A percentile compares a stretch with the other conserved stretches of the same genome.
phyloP scores from a whole-genome alignment of 1,140 invertebrate species.

The Paralvinella palmiformis region DNA sequence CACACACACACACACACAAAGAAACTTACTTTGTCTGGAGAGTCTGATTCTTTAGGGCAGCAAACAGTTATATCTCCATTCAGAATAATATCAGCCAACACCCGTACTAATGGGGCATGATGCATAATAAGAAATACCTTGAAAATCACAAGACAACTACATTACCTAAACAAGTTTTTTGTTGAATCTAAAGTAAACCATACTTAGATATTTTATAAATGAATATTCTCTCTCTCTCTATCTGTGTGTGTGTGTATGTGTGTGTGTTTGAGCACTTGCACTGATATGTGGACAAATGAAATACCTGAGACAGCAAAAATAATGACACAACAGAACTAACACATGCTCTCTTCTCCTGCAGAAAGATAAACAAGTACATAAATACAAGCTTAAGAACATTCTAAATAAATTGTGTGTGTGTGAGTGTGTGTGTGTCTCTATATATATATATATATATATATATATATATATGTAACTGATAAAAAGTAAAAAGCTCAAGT shows the following conservation, averaged over 20 bases:
- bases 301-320: constrained; percentile 82
- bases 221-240: neutral
- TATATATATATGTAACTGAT: no score
- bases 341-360: constrained; percentile 54
- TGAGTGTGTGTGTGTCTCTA: no score
- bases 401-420: no score
- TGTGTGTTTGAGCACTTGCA: neutral
- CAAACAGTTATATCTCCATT: constrained; percentile 56
- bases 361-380: constrained; percentile 4
- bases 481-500: no score
- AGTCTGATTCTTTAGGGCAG: no score
- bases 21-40: no score
- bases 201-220: neutral
- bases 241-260: neutral
- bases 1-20: no score
- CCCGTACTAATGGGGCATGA: constrained; percentile 79
- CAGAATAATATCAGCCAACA: constrained; percentile 80
- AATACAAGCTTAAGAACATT: neutral
- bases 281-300: constrained; percentile 1
- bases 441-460: no score
- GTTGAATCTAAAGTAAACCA: neutral
- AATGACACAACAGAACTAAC: constrained; percentile 84
- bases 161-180: no score
- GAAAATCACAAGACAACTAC: no score
- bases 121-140: constrained; percentile 85